A percentile compares a stretch with the other conserved stretches of the same genome.
These are phyloP conservation scores for Microplitis mediator DNA, from an alignment of 1,140 invertebrate species.

Conservation along the genomic window DNA sequence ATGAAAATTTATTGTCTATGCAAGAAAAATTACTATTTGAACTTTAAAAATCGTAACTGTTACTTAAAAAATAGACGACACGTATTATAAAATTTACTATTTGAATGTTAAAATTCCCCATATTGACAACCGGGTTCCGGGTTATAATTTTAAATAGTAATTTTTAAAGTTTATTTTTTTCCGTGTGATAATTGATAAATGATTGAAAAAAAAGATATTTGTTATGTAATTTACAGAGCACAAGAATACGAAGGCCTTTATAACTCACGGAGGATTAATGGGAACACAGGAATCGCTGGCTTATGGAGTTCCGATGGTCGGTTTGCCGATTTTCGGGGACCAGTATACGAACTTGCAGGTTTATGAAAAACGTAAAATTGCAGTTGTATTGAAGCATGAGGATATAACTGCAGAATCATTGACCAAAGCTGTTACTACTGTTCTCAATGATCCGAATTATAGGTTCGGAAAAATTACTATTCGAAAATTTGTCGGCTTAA, in stretches of 20 bases:
- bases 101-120: no score
- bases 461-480: conserved; percentile 33
- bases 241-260: conserved; percentile 64
- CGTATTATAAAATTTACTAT: no score
- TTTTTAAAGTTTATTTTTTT: no score
- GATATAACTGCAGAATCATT: conserved; percentile 48
- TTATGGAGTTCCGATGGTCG: conserved; percentile 74
- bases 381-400: conserved; percentile 38
- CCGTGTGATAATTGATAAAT: neutral
- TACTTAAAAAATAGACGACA: no score
- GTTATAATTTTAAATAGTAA: no score
- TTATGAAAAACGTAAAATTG: conserved; percentile 44
- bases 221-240: conserved; percentile 43
- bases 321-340: conserved; percentile 75
- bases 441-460: conserved; percentile 47
- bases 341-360: conserved; percentile 67
- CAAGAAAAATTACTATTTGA: no score
- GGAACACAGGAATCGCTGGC: conserved; percentile 76
- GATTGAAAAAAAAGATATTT: neutral
- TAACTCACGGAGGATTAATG: conserved; percentile 77
- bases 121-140: no score
- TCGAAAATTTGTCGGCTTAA: neutral
- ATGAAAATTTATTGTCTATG: no score
- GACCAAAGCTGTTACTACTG: conserved; percentile 38
- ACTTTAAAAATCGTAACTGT: no score